Evolutionary conservation across 2,888 invertebrate species (phyloP).

Genomic region (Volucella zonaria): DNA sequence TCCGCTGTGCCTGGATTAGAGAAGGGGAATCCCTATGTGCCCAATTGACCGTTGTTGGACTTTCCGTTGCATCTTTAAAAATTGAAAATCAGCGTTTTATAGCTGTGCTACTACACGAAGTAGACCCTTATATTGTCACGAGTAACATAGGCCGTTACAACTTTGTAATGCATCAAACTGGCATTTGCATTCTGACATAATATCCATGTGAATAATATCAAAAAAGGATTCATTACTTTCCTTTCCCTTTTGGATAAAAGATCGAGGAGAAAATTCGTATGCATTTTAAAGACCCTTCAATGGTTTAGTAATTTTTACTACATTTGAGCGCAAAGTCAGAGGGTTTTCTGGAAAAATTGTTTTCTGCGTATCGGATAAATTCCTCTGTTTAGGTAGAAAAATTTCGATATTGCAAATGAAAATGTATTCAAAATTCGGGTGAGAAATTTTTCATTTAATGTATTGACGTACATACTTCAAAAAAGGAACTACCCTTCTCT

Average conservation of each 20-base stretch:
- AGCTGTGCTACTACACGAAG: background rate
- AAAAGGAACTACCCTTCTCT: too few relatives aligned
- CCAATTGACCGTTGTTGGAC: conserved; percentile 56
- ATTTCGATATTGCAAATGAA: too few relatives aligned
- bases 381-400: too few relatives aligned
- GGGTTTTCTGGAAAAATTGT: background rate
- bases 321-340: conserved; percentile 33
- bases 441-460: too few relatives aligned
- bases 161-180: conserved; percentile 34
- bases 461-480: too few relatives aligned
- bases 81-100: conserved; percentile 22
- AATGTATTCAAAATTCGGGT: too few relatives aligned
- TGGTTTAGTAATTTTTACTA: conserved; percentile 15
- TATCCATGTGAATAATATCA: conserved; percentile 34
- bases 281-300: conserved; percentile 20
- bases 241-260: conserved; percentile 17
- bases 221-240: conserved; percentile 52
- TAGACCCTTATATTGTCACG: conserved; percentile 41
- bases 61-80: conserved; percentile 10
- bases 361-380: too few relatives aligned
- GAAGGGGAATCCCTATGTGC: conserved; percentile 37
- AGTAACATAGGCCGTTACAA: background rate
- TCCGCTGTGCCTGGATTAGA: conserved; percentile 9
- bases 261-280: conserved; percentile 24
- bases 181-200: conserved; percentile 61